Base-by-base conservation (phyloP, 2,113 vertebrate species). In the Sturnus vulgaris region DNA sequence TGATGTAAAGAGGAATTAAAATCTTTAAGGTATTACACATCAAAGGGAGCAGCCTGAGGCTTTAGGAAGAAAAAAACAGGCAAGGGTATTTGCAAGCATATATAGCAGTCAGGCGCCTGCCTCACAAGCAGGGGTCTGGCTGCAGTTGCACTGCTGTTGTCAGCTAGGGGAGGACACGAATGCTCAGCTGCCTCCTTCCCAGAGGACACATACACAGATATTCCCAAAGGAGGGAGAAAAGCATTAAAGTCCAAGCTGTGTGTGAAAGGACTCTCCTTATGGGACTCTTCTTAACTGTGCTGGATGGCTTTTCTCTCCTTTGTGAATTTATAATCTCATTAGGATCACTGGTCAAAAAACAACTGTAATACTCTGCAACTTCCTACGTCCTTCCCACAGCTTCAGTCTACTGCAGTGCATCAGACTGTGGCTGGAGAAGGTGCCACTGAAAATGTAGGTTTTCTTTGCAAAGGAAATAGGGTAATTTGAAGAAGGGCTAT, bases 11-110 rank as follows among this genome's bases (percentile, higher is more conserved):
- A 91, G 88, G 95, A 97, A 93, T 95, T 96, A 95, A 97, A 97
- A 95, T 96, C 92, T 96, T 96, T 95, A 96, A 94, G 89, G 96
- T 95, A 96, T 97, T 97, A 96, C 87, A 97, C 88, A 95, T 97
- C 93, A 96, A 96, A 97, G 95, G 90, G 66, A 92, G 80, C 73
- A 92, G 94, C 94, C 91, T 71, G 92, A 84, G 90, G 94, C 90
- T 73, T 95, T 91, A 90, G 90, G 68, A 90, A 93, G 76, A 33
- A 93, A 88, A 90, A 96, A 90, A 17, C 52, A 63, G 63, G 76
- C 73, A 6, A 93, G 94, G 60, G 78, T 91, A 91, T 94, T 90
- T 90, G 47, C 69, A 88, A 88, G 69, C 77, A 33, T 56, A 93
- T 93, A 82, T 87, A 75, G 94, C 69, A 87, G 73, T 65, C 94